Evolutionary conservation across 1,140 invertebrate species (phyloP), one percentile per base, ranked within the genome.

Genomic region (Argopecten irradians): DNA sequence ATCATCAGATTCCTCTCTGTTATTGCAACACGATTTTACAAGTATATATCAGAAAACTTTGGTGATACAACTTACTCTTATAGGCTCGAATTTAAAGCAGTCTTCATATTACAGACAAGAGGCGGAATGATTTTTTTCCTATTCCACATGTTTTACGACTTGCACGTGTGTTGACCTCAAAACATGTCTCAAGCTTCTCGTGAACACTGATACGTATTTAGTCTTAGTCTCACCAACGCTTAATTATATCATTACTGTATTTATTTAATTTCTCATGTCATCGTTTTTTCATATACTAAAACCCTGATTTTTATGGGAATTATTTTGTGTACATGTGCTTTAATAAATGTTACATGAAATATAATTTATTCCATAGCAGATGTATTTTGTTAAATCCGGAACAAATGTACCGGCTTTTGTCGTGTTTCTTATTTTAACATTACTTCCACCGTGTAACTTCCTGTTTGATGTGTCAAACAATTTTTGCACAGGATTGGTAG

Each of bases 391-490:
- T n/a, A 28, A 28, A 28, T 71, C 55, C 55, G 55, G 55, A 71
- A 71, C 13, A 3, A 3, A 28, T 1, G n/a, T 71, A 71, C 43
- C 55, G 55, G n/a, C 8, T 28, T n/a, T 28, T 28, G 19, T 3
- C 22, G 13, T 71, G 5, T 5, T 71, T 71, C 28, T 71, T 71
- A 5, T 71, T 28, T 71, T 28, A n/a, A 28, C 16, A 16, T 0
- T 28, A 28, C 5, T 71, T 71, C 55, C 55, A 28, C 5, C 43
- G 55, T 71, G 55, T 71, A 71, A 71, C 55, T 71, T 71, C 55
- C 55, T n/a, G 55, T 71, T 71, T 71, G 55, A 71, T 71, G 55
- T 71, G 55, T 71, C 55, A 71, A 71, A 71, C 55, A 71, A 71
- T 46, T 46, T 46, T 19, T 1, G 3, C 22, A 28, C 55, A 11